Evolutionary conservation across 2,113 vertebrate genomes (phyloP).

Genomic region (Istiophorus platypterus): DNA sequence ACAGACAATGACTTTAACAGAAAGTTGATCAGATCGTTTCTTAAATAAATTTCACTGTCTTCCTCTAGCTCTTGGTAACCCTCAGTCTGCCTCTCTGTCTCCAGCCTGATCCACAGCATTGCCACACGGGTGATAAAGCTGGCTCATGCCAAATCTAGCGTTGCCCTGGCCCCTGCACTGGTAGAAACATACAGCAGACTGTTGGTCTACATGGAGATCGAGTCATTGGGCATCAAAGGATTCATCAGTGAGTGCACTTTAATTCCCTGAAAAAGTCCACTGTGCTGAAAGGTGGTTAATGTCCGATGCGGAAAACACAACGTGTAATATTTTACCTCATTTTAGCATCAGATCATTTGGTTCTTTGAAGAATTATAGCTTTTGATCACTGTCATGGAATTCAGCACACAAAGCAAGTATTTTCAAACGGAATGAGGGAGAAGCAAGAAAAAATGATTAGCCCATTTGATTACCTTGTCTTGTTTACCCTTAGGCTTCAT

Average conservation of each 20-base stretch:
- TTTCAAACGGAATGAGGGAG: neutral
- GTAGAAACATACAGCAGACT: conserved; percentile 98
- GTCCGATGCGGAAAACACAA: neutral
- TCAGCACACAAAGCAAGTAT: neutral
- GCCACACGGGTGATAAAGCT: conserved; percentile 98
- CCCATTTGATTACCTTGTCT: neutral
- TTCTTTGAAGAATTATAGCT: neutral
- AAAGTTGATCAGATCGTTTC: neutral
- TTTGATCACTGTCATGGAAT: neutral
- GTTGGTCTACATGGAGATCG: conserved; percentile 99
- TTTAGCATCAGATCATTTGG: neutral
- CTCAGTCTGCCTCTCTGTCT: neutral
- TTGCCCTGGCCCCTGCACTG: conserved; percentile 95
- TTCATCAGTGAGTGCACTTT: conserved; percentile 93
- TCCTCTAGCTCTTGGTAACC: neutral
- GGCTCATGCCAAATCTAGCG: conserved; percentile 95
- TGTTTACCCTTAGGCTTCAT: neutral
- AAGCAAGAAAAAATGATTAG: neutral
- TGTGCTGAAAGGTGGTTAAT: neutral
- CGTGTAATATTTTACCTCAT: neutral
- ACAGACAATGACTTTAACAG: neutral
- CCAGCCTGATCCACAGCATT: conserved; percentile 97
- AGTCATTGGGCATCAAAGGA: conserved; percentile 98
- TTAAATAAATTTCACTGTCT: fast-evolving
- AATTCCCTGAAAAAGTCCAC: neutral